Base-by-base conservation (phyloP, 1,140 invertebrate genomes). In the Vanessa tameamea region DNA sequence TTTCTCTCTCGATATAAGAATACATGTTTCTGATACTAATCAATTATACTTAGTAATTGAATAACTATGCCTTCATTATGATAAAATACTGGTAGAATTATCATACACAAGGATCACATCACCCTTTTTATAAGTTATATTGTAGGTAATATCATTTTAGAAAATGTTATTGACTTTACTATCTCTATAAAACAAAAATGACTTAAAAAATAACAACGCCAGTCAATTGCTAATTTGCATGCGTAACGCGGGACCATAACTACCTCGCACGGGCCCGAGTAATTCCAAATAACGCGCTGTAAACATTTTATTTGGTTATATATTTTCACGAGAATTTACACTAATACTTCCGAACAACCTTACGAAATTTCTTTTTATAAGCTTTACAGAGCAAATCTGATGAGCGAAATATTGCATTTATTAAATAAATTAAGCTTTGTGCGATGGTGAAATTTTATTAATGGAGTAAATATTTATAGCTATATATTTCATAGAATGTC, bases 211-310 rank as follows among this genome's bases (percentile, higher is more conserved):
- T 61, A 72, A 72, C 43, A 63, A n/a, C n/a, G n/a, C 64, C 57
- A 47, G 65, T 64, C 68, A 64, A 65, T 61, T 67, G 53, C 65
- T 77, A 78, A 87, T 88, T 87, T 89, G 79, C 83, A 87, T 87
- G 81, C 84, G 80, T 84, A 84, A 87, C 78, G 72, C 75, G 82
- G 80, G 75, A 64, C 73, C 75, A 69, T 83, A 85, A 83, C 79
- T 80, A 78, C 84, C 74, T 81, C 70, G 78, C 47, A 64, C 57
- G 37, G 59, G 75, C 65, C 77, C 71, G 75, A 85, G 83, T 85
- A 83, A 84, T 84, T 78, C 76, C 67, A 80, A 80, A 85, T 82
- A 84, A 82, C 77, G 78, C 72, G 81, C 70, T 67, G 78, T 84
- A 87, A 86, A 85, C 82, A 64, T 78, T 82, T 81, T 80, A 80